Conservation (phyloP, 2,797 vertebrate genomes). For the Enteromius trimaculatus region DNA sequence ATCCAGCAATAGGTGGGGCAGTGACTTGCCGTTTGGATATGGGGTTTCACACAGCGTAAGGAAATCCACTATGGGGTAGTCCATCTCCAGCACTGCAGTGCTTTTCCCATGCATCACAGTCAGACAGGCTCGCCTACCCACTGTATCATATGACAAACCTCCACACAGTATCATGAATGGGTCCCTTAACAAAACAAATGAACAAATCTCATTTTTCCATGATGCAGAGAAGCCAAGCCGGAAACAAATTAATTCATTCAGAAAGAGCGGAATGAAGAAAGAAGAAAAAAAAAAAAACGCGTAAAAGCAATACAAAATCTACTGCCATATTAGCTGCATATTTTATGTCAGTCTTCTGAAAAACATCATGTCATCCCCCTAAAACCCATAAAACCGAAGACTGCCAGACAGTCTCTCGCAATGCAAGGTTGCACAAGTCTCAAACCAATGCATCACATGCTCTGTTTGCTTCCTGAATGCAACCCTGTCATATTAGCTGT, state of each 20-base stretch:
- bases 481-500: neutral
- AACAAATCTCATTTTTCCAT: slow-evolving; percentile 34
- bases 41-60: slow-evolving; percentile 98
- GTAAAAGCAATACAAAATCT: neutral
- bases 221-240: slow-evolving; percentile 21
- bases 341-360: neutral
- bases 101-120: slow-evolving; percentile 99
- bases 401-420: slow-evolving; percentile 4
- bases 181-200: slow-evolving; percentile 78
- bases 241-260: slow-evolving; percentile 33
- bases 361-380: neutral
- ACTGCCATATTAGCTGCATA: neutral
- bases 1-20: neutral
- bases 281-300: too few relatives aligned
- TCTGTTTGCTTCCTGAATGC: neutral
- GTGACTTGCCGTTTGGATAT: slow-evolving; percentile 89
- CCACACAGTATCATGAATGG: slow-evolving; percentile 97
- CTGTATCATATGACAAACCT: slow-evolving; percentile 95
- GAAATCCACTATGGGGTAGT: slow-evolving; percentile 97
- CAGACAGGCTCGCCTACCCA: slow-evolving; percentile 94
- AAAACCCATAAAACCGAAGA: slow-evolving; percentile 1
- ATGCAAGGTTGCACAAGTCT: slow-evolving; percentile 24
- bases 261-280: neutral
- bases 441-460: slow-evolving; percentile 13
- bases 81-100: slow-evolving; percentile 97